Conservation (phyloP, 2,797 vertebrate genomes). For the Poliocrania exsul region DNA sequence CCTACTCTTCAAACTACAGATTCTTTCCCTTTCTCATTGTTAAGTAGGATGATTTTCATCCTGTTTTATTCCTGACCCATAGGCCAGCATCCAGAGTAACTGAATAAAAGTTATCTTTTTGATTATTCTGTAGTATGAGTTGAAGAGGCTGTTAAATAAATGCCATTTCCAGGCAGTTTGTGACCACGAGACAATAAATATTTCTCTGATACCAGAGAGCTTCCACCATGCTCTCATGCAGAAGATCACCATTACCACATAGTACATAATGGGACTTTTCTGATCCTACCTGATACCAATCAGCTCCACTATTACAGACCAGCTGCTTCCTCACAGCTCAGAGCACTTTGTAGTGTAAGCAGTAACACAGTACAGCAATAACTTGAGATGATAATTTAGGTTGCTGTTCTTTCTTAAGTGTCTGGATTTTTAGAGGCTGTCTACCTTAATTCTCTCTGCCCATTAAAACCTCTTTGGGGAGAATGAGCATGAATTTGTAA, state of each 20-base stretch:
- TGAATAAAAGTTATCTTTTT: neutral
- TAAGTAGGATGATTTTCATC: neutral
- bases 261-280: neutral
- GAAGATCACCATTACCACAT: neutral
- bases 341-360: neutral
- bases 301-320: neutral
- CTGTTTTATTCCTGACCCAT: neutral
- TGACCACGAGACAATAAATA: neutral
- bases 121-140: neutral
- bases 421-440: constrained; percentile 17
- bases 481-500: neutral
- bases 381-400: constrained; percentile 19
- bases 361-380: neutral
- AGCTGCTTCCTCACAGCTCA: constrained; percentile 13
- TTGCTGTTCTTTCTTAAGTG: neutral
- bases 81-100: neutral
- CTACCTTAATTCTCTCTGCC: constrained; percentile 11
- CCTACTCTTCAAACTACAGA: neutral
- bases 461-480: constrained; percentile 26
- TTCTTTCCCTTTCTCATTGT: neutral
- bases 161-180: neutral
- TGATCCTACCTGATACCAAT: neutral
- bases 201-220: neutral
- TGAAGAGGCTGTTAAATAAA: neutral
- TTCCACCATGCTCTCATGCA: neutral